Base-by-base conservation (phyloP, 2,113 vertebrate genomes). In the Neopipo cinnamomea region DNA sequence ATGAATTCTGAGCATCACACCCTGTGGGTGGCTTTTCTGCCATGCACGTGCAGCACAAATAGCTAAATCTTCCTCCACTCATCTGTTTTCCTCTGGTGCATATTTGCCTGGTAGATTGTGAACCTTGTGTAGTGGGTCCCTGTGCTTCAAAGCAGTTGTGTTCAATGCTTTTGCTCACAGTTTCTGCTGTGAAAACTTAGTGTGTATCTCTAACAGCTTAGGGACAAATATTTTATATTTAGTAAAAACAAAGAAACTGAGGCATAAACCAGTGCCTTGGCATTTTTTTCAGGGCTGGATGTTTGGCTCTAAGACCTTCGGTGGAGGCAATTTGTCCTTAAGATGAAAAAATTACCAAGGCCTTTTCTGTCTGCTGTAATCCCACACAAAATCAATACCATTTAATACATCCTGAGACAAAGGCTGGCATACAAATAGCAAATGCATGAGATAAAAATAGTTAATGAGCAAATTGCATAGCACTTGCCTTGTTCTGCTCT, bases 21-120 rank as follows among this genome's bases (percentile, higher is more conserved):
- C 12, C 15, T 5, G 2, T 7, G 41, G 23, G 25, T 79, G 35
- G 13, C 23, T 75, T 88, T 85, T 12, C 52, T 67, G 18, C 8
- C 31, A 9, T 11, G 37, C 12, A n/a, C 0, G 0, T 10, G 35
- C 12, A 71, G 37, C 47, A 78, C 13, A 46, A 67, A 75, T 10
- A 46, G 10, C 23, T 67, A 55, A 42, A 47, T 56, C 30, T 58
- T 82, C 18, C 30, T 81, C 39, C 2, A 0, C 14, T 73, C 3
- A 0, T 52, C 56, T 50, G 0, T 65, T 20, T 82, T 47, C 16
- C 15, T 30, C 42, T 74, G 25, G 19, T 42, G 9, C 5, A 8
- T 20, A 65, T 2, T 1, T 2, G 5, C 2, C 1, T 33, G 27
- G 35, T 12, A 52, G 49, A 13, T 4, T n/a, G 39, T 52, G 63